phyloP scores from a whole-genome alignment of 2,888 invertebrate species.

The Itoplectis maculator region DNA sequence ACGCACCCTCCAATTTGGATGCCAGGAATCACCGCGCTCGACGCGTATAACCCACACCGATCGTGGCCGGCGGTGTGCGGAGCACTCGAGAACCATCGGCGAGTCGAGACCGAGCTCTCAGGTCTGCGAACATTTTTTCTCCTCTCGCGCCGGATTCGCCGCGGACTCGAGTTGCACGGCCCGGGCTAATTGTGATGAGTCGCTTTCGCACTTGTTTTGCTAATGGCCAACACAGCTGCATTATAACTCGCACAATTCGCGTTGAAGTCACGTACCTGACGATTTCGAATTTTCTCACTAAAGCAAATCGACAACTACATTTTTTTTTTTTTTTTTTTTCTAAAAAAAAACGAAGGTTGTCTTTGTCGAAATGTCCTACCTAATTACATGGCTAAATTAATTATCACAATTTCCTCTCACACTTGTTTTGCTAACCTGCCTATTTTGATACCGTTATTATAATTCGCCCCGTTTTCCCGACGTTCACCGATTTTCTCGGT shows the following conservation, averaged over 20 bases:
- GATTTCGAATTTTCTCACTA: not conserved
- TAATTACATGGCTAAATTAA: slow-evolving; percentile 18
- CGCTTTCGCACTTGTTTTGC: slow-evolving; percentile 44
- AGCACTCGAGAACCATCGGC: slow-evolving; percentile 37
- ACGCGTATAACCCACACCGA: slow-evolving; percentile 38
- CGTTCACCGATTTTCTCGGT: not conserved
- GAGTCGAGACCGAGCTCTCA: slow-evolving; percentile 26
- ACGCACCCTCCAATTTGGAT: slow-evolving; percentile 62
- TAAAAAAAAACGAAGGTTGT: no score
- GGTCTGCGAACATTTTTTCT: slow-evolving; percentile 25
- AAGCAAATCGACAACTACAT: not conserved
- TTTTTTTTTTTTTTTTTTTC: not conserved
- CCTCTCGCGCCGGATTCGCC: not conserved
- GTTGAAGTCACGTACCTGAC: no score
- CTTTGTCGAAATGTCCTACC: not conserved
- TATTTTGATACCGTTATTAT: slow-evolving; percentile 5
- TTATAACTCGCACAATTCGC: slow-evolving; percentile 13
- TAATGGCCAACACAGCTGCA: not conserved
- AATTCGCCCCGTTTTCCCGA: not conserved
- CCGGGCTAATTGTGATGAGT: slow-evolving; percentile 34
- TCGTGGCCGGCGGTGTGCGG: slow-evolving; percentile 27
- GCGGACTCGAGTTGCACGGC: slow-evolving; percentile 1
- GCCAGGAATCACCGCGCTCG: slow-evolving; percentile 60
- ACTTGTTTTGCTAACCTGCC: slow-evolving; percentile 28
- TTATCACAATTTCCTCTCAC: slow-evolving; percentile 34